phyloP scores from a whole-genome alignment of 1,140 invertebrate genomes.

The Lethrus apterus region DNA sequence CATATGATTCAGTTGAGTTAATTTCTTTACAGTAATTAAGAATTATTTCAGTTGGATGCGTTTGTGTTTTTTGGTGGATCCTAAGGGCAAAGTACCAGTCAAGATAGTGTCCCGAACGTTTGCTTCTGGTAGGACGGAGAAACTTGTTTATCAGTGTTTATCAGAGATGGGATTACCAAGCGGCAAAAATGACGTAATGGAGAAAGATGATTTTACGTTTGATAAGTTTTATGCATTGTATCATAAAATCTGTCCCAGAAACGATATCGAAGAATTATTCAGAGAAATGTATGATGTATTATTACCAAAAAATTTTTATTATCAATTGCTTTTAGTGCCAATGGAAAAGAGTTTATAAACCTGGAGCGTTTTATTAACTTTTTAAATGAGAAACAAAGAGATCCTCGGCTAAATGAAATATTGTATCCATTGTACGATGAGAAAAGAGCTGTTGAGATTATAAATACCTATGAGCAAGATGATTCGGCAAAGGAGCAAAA shows the following conservation, averaged over 20 bases:
- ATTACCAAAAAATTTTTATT: neutral
- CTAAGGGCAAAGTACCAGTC: constrained; percentile 92
- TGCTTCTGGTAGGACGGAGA: constrained; percentile 96
- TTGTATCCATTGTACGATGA: constrained; percentile 96
- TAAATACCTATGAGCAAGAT: constrained; percentile 88
- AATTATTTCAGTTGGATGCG: constrained; percentile 97
- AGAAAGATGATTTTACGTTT: constrained; percentile 92
- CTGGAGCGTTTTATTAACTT: constrained; percentile 88
- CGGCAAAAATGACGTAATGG: constrained; percentile 96
- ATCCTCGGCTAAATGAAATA: constrained; percentile 98
- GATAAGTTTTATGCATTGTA: constrained; percentile 98
- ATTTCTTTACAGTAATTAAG: no score
- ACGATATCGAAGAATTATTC: constrained; percentile 98
- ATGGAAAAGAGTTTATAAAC: constrained; percentile 84
- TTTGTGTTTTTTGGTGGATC: constrained; percentile 85
- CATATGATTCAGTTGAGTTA: no score
- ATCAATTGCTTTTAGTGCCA: constrained; percentile 62
- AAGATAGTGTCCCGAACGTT: constrained; percentile 96
- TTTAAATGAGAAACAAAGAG: constrained; percentile 96
- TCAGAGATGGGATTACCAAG: constrained; percentile 88
- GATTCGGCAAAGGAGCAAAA: constrained; percentile 67
- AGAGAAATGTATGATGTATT: constrained; percentile 80
- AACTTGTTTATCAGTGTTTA: constrained; percentile 94
- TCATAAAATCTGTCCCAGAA: constrained; percentile 98
- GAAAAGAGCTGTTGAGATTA: constrained; percentile 87